A percentile compares a stretch with the other conserved stretches of the same genome.
Evolutionary conservation across 2,797 vertebrate genomes (phyloP).

Genomic region (Neopelma chrysocephalum): DNA sequence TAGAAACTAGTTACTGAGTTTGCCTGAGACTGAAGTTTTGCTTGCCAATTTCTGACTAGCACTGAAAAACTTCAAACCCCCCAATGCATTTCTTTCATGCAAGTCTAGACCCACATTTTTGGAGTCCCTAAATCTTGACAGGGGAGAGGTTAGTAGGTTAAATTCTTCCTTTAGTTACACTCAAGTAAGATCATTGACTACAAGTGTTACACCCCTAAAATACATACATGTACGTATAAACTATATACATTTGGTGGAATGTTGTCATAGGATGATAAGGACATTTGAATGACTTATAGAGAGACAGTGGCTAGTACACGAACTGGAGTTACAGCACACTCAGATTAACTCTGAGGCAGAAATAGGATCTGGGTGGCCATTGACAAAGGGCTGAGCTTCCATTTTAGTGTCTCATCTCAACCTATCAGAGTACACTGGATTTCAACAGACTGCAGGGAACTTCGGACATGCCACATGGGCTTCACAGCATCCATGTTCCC

Average conservation of each 20-base stretch:
- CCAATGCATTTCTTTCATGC: neutral
- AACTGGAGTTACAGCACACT: neutral
- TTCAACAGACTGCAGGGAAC: neutral
- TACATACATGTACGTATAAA: neutral
- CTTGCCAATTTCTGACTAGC: neutral
- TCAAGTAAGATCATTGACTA: neutral
- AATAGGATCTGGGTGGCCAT: neutral
- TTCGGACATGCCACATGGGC: neutral
- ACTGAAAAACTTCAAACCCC: neutral
- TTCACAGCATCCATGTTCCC: neutral
- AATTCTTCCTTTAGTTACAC: conserved; percentile 6
- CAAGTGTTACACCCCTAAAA: neutral
- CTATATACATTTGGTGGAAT: neutral
- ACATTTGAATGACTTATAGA: neutral
- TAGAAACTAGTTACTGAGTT: neutral
- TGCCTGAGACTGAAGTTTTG: neutral
- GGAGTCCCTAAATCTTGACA: neutral
- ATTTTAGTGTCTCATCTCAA: neutral
- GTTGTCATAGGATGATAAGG: neutral
- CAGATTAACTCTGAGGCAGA: neutral
- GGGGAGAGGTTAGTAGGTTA: neutral
- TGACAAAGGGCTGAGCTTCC: neutral
- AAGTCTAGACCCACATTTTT: neutral
- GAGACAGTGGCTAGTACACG: neutral
- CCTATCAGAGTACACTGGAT: neutral